Evolutionary conservation across 2,888 invertebrate genomes (phyloP), one percentile per base, ranked within the genome.

Genomic region (Strigamia transsilvanica): DNA sequence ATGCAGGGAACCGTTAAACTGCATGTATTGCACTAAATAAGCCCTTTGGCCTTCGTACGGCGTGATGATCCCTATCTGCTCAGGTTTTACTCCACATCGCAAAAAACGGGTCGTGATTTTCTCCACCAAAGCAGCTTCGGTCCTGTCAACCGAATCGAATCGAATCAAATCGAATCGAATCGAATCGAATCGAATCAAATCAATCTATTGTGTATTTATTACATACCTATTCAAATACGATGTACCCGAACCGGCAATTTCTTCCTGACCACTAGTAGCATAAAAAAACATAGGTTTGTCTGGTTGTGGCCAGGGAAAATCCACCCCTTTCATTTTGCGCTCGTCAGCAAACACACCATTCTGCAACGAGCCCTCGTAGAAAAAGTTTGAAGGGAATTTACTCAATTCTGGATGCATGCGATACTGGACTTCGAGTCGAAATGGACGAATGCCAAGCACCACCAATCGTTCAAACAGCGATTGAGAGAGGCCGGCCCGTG

Each of bases 201-300:
- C n/a, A n/a, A n/a, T n/a, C n/a, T n/a, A n/a, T n/a, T n/a, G n/a
- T n/a, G n/a, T n/a, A n/a, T n/a, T n/a, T n/a, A n/a, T n/a, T n/a
- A n/a, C n/a, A n/a, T n/a, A 88, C 88, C 89, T 87, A 89, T 99
- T 99, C 80, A 99, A 90, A 87, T 99, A 99, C 0, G 99, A 99
- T 0, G 99, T 99, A 15, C 99, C 99, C 0, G 97, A 97, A 0
- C 98, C 97, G 46, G 98, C 98, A 82, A 99, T 99, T 89, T 99
- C 99, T 88, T 99, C 99, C 87, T 98, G 97, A 0, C 99, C 99
- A 87, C 88, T 87, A 0, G 98, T 98, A 0, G 98, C 97, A 87
- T 99, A 95, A 89, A 99, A 99, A 89, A 99, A 97, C 96, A 99
- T 98, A 0, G 99, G 99, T 82, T 97, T 94, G 86, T 99, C 98